phyloP scores from a whole-genome alignment of 1,140 invertebrate genomes.

The Idris sp. region DNA sequence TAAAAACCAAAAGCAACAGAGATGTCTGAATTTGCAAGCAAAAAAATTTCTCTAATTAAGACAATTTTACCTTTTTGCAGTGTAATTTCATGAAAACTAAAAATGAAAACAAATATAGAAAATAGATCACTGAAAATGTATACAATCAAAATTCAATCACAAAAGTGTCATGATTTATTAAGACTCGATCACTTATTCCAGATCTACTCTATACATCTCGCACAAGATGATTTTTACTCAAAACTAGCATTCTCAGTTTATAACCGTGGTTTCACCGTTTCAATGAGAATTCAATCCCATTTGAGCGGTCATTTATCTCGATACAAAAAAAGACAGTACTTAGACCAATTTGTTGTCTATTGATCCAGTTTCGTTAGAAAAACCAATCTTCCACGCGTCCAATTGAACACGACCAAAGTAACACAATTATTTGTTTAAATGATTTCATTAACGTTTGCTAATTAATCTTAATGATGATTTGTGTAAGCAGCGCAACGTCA shows the following conservation, averaged over 20 bases:
- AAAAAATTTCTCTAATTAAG: too few species aligned
- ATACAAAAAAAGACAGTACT: conserved; percentile 6
- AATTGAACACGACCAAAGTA: conserved; percentile 10
- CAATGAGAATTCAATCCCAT: conserved; percentile 43
- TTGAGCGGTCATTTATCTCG: conserved; percentile 14
- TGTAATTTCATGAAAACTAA: too few species aligned
- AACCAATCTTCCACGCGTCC: conserved; percentile 4
- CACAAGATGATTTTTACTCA: too few species aligned
- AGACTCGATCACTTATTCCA: conserved; percentile 46
- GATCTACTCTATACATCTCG: too few species aligned
- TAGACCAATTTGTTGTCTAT: conserved; percentile 39
- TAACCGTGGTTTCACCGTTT: conserved; percentile 39
- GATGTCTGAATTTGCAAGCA: too few species aligned
- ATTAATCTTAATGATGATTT: conserved; percentile 39
- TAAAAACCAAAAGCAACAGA: too few species aligned
- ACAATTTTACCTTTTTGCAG: too few species aligned
- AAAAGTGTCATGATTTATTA: too few species aligned
- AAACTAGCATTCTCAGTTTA: too few species aligned
- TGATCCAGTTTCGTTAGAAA: conserved; percentile 36
- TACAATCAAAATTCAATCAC: too few species aligned
- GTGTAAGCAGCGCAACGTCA: conserved; percentile 13
- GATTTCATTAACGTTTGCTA: conserved; percentile 42
- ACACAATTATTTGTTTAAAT: conserved; percentile 43
- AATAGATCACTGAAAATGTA: too few species aligned
- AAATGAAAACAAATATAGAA: too few species aligned